Evolutionary conservation across 2,888 invertebrate genomes (phyloP), one percentile per base, ranked within the genome.

Genomic region (Geophilus truncorum): DNA sequence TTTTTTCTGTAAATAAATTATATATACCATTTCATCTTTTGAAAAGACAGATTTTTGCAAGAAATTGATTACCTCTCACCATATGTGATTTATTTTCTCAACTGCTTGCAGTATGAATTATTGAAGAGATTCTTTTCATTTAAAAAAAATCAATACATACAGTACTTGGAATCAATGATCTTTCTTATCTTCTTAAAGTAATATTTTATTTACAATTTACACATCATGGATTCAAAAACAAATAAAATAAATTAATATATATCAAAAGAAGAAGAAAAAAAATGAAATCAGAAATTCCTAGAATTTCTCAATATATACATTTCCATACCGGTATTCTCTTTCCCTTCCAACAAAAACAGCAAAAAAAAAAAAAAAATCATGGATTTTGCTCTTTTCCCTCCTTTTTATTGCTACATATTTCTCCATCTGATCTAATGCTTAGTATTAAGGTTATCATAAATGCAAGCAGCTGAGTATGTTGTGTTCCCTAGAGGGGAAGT

Each of bases 381-480:
- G 7, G 40, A 40, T 40, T 40, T n/a, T 4, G 15, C 40, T 40
- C n/a, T 51, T 51, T n/a, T 21, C 18, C 70, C 70, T 70, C 70
- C 15, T n/a, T 70, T 70, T 70, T 70, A 70, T 70, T 70, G 70
- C 70, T 25, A 70, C 28, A 70, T 70, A 70, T 70, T 70, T 25
- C 12, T 25, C 28, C 70, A n/a, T n/a, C 70, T 15, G 25, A 23
- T 70, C 70, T 70, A 70, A 70, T 70, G 70, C 70, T 23, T 25
- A 70, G 70, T 70, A 28, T 70, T 70, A 70, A n/a, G 70, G 70
- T 70, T 70, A 70, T 70, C 70, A 70, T 70, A 70, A 70, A 70
- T 70, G 70, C 70, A 70, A 28, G 70, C 70, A 70, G 70, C 70
- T 70, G 70, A 70, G 70, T 70, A 70, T 70, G 70, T 70, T 70